Evolutionary conservation across 1,140 invertebrate species (phyloP).

Genomic region (Drosophila littoralis): DNA sequence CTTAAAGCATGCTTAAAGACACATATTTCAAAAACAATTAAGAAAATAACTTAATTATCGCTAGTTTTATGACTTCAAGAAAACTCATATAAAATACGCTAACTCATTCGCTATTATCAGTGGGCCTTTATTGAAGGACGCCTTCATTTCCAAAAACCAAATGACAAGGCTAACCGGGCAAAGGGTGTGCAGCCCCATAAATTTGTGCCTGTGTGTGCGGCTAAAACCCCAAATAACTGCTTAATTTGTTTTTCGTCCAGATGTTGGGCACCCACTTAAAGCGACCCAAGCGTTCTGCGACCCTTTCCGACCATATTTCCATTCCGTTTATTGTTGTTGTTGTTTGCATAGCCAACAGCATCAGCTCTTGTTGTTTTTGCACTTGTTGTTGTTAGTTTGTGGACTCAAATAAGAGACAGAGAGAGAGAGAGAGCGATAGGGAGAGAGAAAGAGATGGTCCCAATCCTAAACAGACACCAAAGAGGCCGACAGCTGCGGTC

Average conservation of each 20-base stretch:
- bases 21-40: slow-evolving; percentile 1
- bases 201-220: slow-evolving; percentile 19
- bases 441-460: not conserved
- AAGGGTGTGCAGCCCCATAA: slow-evolving; percentile 10
- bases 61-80: slow-evolving; percentile 1
- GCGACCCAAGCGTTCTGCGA: slow-evolving; percentile 15
- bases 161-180: slow-evolving; percentile 24
- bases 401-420: slow-evolving; percentile 54
- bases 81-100: not conserved
- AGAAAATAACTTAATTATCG: slow-evolving; percentile 31
- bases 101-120: slow-evolving; percentile 38
- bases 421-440: not conserved
- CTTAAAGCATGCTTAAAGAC: not conserved
- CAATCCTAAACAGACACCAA: slow-evolving; percentile 29
- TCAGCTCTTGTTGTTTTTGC: slow-evolving; percentile 53
- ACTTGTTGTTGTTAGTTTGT: slow-evolving; percentile 73
- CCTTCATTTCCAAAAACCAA: slow-evolving; percentile 21
- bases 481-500: slow-evolving; percentile 61
- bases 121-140: slow-evolving; percentile 36
- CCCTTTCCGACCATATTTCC: slow-evolving; percentile 40
- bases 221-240: slow-evolving; percentile 80
- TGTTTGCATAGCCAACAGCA: slow-evolving; percentile 51
- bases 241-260: slow-evolving; percentile 71
- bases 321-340: slow-evolving; percentile 36
- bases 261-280: slow-evolving; percentile 25